Evolutionary conservation across 2,888 invertebrate species (phyloP).

Genomic region (Cosmia trapezina): DNA sequence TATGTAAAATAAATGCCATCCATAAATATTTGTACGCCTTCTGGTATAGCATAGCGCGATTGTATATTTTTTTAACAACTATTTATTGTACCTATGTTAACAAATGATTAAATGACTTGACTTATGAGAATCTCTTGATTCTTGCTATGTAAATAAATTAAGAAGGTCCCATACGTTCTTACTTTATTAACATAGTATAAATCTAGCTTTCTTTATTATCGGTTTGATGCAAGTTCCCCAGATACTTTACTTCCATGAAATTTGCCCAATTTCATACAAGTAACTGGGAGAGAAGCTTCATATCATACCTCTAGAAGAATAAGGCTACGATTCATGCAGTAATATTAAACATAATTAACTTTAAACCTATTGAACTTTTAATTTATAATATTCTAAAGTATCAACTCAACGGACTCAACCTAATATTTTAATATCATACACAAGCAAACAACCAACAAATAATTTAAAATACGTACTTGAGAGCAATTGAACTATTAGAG

Average conservation of each 20-base stretch:
- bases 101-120: too few relatives aligned
- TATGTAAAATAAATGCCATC: too few relatives aligned
- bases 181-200: not conserved
- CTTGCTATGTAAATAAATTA: too few relatives aligned
- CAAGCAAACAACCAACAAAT: constrained; percentile 31
- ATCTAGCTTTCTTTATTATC: not conserved
- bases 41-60: too few relatives aligned
- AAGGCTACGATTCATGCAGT: not conserved
- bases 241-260: not conserved
- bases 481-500: constrained; percentile 82
- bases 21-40: too few relatives aligned
- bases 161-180: not conserved
- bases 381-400: not conserved
- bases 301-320: not conserved
- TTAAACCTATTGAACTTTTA: not conserved
- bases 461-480: constrained; percentile 71
- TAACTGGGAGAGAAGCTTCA: not conserved
- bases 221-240: not conserved
- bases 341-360: not conserved
- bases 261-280: too few relatives aligned
- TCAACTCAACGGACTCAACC: constrained; percentile 16
- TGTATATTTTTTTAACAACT: too few relatives aligned
- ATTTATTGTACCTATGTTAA: too few relatives aligned
- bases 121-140: not conserved
- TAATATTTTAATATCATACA: constrained; percentile 3